Conservation (phyloP, 2,888 invertebrate species). For the Epinotia brunnichana region DNA sequence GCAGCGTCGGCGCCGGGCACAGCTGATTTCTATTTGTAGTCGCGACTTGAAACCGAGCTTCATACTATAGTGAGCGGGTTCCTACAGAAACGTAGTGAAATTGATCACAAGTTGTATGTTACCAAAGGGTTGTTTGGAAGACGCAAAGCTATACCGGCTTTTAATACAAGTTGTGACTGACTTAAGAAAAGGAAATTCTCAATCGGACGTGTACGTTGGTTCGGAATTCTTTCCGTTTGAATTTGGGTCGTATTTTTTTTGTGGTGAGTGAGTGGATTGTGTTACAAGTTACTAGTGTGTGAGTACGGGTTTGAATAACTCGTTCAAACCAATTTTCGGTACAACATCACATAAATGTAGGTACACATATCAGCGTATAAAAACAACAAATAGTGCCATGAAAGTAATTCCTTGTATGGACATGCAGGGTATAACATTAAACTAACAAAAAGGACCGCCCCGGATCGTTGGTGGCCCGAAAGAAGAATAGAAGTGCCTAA, state of each 20-base stretch:
- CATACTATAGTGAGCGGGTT: not conserved
- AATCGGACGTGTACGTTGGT: not conserved
- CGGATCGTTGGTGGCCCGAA: too few relatives aligned
- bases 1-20: not conserved
- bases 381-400: too few relatives aligned
- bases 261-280: too few relatives aligned
- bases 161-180: not conserved
- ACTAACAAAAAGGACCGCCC: too few relatives aligned
- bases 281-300: too few relatives aligned
- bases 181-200: not conserved
- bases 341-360: too few relatives aligned
- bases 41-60: not conserved
- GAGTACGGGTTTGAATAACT: too few relatives aligned
- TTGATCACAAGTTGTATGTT: not conserved
- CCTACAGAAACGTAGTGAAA: not conserved
- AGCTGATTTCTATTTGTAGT: constrained; percentile 25
- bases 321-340: too few relatives aligned
- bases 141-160: not conserved
- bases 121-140: not conserved
- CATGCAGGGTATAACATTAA: too few relatives aligned
- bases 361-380: too few relatives aligned
- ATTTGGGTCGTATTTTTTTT: not conserved
- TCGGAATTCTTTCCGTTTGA: not conserved
- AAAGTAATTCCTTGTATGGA: too few relatives aligned
- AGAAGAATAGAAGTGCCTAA: too few relatives aligned